Conservation (phyloP, 1,140 invertebrate species). For the Drosophila subpulchrella region DNA sequence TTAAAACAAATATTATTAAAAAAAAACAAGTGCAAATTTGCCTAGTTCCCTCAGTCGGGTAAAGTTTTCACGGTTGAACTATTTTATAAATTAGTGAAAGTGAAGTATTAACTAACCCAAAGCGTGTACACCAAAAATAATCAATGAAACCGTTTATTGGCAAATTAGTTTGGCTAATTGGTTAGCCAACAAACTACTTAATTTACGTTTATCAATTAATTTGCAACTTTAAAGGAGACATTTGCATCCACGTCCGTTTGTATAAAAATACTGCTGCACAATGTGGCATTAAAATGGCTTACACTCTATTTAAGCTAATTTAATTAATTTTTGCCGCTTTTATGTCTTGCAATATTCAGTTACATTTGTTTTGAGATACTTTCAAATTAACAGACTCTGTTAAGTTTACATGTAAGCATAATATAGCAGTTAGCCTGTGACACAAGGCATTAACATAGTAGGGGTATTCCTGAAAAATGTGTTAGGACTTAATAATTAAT, state of each 20-base stretch:
- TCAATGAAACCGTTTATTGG: background rate
- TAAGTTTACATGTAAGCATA: background rate
- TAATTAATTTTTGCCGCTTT: background rate
- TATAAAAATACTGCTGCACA: background rate
- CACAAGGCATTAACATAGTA: background rate
- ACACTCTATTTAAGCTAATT: background rate
- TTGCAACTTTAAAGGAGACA: background rate
- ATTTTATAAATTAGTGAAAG: conserved; percentile 5
- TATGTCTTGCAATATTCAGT: background rate
- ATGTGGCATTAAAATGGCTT: background rate
- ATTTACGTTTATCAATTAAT: background rate
- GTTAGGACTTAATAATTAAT: no score
- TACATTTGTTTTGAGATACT: background rate
- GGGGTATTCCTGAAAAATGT: background rate
- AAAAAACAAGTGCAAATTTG: background rate
- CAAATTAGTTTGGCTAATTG: background rate
- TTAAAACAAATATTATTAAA: background rate
- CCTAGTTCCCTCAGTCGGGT: background rate
- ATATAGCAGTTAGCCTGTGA: conserved; percentile 9
- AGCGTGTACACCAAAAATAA: background rate
- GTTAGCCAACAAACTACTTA: background rate
- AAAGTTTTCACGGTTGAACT: background rate
- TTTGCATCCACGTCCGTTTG: background rate
- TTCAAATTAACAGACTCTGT: background rate
- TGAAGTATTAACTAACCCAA: background rate